Evolutionary conservation across 1,140 invertebrate species (phyloP).

Genomic region (Harpegnathos saltator): DNA sequence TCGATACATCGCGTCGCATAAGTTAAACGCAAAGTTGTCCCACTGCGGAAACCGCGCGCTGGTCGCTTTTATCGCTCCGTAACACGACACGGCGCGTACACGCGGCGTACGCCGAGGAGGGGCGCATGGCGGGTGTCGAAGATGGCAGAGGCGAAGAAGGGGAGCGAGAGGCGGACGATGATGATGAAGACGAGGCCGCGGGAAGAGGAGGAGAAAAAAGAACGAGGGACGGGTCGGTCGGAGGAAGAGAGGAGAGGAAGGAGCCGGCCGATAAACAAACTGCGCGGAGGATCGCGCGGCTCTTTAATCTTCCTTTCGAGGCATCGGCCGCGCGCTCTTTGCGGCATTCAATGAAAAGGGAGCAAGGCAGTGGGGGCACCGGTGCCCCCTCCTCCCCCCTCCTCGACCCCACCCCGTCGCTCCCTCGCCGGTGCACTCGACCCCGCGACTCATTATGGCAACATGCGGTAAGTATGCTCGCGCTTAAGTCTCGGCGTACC

Average conservation of each 20-base stretch:
- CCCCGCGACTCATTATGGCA: slow-evolving; percentile 83
- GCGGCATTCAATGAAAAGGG: slow-evolving; percentile 76
- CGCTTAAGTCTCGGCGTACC: slow-evolving; percentile 77
- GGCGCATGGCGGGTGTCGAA: neutral
- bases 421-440: slow-evolving; percentile 28
- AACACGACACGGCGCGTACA: neutral
- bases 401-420: neutral
- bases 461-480: slow-evolving; percentile 84
- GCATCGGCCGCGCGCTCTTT: slow-evolving; percentile 75
- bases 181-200: slow-evolving; percentile 11
- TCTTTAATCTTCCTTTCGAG: slow-evolving; percentile 83
- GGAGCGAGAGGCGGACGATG: slow-evolving; percentile 1
- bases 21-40: neutral
- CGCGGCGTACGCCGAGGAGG: too few relatives aligned
- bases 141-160: neutral
- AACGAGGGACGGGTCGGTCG: too few relatives aligned
- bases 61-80: neutral
- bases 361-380: slow-evolving; percentile 30
- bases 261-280: slow-evolving; percentile 82
- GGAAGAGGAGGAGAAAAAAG: slow-evolving; percentile 61
- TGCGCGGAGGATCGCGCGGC: slow-evolving; percentile 79
- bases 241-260: slow-evolving; percentile 57
- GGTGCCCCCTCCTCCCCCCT: neutral
- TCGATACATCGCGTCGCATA: neutral
- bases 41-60: neutral